Evolutionary conservation across 2,888 invertebrate species (phyloP).

Genomic region (Scaeva pyrastri): DNA sequence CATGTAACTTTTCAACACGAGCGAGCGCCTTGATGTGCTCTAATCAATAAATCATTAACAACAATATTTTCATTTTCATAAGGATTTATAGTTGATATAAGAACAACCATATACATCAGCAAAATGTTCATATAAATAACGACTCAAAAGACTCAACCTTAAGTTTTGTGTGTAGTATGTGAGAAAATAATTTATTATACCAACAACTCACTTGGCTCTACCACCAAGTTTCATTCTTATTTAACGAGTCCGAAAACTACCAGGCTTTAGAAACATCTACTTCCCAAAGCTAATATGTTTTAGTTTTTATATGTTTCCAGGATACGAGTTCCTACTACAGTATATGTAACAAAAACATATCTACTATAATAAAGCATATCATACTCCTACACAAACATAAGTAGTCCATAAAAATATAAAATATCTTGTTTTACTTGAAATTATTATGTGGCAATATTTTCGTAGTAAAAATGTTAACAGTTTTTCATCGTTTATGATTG

Average conservation of each 20-base stretch:
- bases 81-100: too few species aligned
- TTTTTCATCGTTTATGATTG: neutral
- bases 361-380: neutral
- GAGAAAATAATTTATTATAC: neutral
- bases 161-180: too few species aligned
- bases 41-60: too few species aligned
- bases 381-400: neutral
- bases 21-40: too few species aligned
- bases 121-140: too few species aligned
- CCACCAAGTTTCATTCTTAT: neutral
- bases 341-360: too few species aligned
- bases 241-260: neutral
- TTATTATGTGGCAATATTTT: slow-evolving; percentile 26
- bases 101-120: too few species aligned
- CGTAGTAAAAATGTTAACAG: slow-evolving; percentile 24
- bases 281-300: too few species aligned
- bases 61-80: too few species aligned
- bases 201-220: neutral
- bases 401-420: slow-evolving; percentile 28
- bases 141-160: neutral
- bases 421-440: slow-evolving; percentile 18
- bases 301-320: too few species aligned
- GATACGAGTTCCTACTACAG: too few species aligned
- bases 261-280: neutral
- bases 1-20: too few species aligned